Evolutionary conservation across 53 echinoderm and acorn worm genomes (phyloP), one percentile per base, ranked within the genome.

Genomic region (Holothuria leucospilota): DNA sequence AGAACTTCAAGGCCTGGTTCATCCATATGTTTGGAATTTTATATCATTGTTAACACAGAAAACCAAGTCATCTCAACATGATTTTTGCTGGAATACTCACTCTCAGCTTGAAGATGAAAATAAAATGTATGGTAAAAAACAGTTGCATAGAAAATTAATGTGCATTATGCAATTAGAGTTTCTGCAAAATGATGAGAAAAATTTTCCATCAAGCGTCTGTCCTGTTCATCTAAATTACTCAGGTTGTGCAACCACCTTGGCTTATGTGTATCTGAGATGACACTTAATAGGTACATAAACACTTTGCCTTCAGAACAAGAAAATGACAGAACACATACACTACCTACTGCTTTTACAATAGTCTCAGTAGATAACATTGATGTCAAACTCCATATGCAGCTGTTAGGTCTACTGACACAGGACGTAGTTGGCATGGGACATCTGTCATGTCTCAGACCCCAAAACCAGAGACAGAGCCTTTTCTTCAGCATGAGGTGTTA

Each of bases 351-450:
- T n/a, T 63, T 63, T 8, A 63, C 63, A n/a, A 63, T 21, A 23
- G 63, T n/a, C n/a, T 63, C 63, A 5, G 63, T 63, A 4, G 63
- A 63, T 8, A 63, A n/a, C 25, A 63, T 63, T 63, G 63, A 63
- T 63, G 25, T 63, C 63, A 23, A 25, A 23, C 63, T n/a, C 63
- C 63, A 63, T 63, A 63, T n/a, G 63, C 63, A 63, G n/a, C 82
- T 69, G 88, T 81, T 59, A 71, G n/a, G 80, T 58, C 28, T 8
- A 18, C 62, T 30, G 82, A 88, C 63, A 13, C 21, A 20, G 39
- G 73, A 12, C 59, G 86, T 15, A 87, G 87, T 30, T 89, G 89
- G 89, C 89, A 89, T 74, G 89, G 89, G 3, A 89, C 89, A 0
- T 89, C 89, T 25, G 28, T 64, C 38, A 89, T 89, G 89, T 81